Conservation (phyloP, 2,888 invertebrate species). For the Agrypnus murinus region DNA sequence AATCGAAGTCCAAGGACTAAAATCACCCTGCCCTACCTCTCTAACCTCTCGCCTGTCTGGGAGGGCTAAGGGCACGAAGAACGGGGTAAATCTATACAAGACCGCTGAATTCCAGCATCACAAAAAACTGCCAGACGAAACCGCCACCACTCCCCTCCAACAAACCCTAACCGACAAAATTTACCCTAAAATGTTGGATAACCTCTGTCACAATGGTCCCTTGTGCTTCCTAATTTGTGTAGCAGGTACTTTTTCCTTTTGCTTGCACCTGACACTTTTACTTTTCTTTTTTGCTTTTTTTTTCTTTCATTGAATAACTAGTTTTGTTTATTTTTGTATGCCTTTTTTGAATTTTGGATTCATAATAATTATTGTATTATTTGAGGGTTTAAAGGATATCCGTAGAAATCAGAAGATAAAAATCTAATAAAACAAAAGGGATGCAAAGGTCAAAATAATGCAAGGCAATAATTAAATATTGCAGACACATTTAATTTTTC, state of each 20-base stretch:
- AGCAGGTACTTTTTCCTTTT: slow-evolving; percentile 45
- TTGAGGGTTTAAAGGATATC: slow-evolving; percentile 23
- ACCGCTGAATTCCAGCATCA: slow-evolving; percentile 55
- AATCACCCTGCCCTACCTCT: slow-evolving; percentile 38
- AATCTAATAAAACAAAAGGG: slow-evolving; percentile 30
- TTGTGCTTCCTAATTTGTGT: slow-evolving; percentile 46
- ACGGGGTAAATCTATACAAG: slow-evolving; percentile 52
- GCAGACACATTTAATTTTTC: slow-evolving; percentile 27
- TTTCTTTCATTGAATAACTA: not conserved
- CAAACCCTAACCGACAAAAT: slow-evolving; percentile 26
- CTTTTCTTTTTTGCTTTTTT: slow-evolving; percentile 25
- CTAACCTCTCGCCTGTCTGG: slow-evolving; percentile 54
- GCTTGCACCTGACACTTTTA: slow-evolving; percentile 45
- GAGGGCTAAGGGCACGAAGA: slow-evolving; percentile 47
- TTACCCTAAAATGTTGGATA: slow-evolving; percentile 40
- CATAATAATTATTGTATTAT: not conserved
- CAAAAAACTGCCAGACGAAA: slow-evolving; percentile 50
- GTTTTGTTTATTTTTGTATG: not conserved
- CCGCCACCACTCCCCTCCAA: slow-evolving; percentile 44
- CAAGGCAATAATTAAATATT: slow-evolving; percentile 28
- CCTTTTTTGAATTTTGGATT: slow-evolving; percentile 1
- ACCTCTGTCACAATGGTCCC: slow-evolving; percentile 39
- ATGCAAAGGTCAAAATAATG: slow-evolving; percentile 26
- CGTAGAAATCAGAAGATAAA: slow-evolving; percentile 37
- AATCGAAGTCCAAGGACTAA: slow-evolving; percentile 43